Percentiles rank a stretch among this genome's conserved stretches.
Evolutionary conservation across 2,113 vertebrate genomes (phyloP).

Genomic region (Anas platyrhynchos): DNA sequence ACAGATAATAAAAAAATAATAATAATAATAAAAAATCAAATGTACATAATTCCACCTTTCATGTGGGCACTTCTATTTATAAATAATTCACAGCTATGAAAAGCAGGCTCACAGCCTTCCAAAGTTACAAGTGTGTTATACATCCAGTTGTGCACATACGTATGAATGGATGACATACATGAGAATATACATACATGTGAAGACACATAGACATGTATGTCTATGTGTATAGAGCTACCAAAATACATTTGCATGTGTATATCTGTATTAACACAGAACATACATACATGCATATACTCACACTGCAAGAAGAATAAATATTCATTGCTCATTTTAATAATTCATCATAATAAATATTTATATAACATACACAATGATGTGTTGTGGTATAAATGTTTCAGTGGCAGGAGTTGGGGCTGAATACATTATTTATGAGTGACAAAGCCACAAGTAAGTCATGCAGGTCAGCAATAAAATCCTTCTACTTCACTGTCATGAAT

Average conservation of each 20-base stretch:
- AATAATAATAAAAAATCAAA: conserved; percentile 19
- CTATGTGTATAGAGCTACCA: neutral
- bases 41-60: conserved; percentile 14
- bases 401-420: conserved; percentile 50
- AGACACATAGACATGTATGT: neutral
- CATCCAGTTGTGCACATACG: neutral
- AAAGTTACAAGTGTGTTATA: neutral
- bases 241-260: neutral
- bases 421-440: conserved; percentile 69
- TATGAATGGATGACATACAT: neutral
- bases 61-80: conserved; percentile 1
- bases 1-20: neutral
- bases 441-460: conserved; percentile 61
- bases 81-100: conserved; percentile 46
- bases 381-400: conserved; percentile 73
- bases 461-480: conserved; percentile 63
- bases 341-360: conserved; percentile 77
- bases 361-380: conserved; percentile 71
- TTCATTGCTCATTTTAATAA: conserved; percentile 72
- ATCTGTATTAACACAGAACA: neutral
- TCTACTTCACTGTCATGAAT: conserved; percentile 8
- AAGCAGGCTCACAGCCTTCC: neutral
- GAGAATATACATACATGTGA: neutral
- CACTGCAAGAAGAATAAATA: conserved; percentile 58
- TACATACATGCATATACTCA: neutral